Base-by-base conservation (phyloP, 2,888 invertebrate genomes). In the Caenorhabditis afra region DNA sequence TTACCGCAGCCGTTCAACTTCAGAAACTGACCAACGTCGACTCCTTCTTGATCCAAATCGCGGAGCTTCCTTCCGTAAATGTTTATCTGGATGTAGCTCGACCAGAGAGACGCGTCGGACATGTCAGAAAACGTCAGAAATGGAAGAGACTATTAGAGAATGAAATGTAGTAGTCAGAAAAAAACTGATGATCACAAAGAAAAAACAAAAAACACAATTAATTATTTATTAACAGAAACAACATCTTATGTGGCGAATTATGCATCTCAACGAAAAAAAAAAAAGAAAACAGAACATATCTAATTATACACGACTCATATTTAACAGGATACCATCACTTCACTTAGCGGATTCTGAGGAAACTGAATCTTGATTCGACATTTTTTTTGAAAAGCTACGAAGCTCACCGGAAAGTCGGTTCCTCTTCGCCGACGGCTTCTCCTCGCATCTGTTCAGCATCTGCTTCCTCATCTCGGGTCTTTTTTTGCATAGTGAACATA, bases 51-150 rank as follows among this genome's bases (percentile, higher is more conserved):
- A 3, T 45, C 22, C 18, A 74, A 35, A 0, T 74, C 59, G 7
- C 53, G 23, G 8, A 74, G 66, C 0, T 53, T 66, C 23, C 61
- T 59, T 8, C 59, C 74, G 18, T 74, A 74, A 18, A 74, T 74
- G 52, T 74, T 74, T 11, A 74, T 39, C 53, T 74, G 66, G 23
- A 74, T 66, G 44, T 23, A 65, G 14, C 12, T 55, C 16, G 57
- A 29, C 57, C 55, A 55, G n/a, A 1, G 3, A 1, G 0, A 37
- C 5, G 18, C 61, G 35, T 53, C 53, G 29, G 53, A 8, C 5
- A 44, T 1, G 23, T 22, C 41, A 22, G n/a, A n/a, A n/a, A n/a
- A n/a, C n/a, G n/a, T n/a, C n/a, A n/a, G n/a, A n/a, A n/a, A n/a
- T n/a, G n/a, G n/a, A n/a, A n/a, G n/a, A n/a, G n/a, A n/a, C n/a